A percentile compares a stretch with the other conserved stretches of the same genome.
Conservation (phyloP, 2,888 invertebrate genomes). For the Pardosa pseudoannulata region DNA sequence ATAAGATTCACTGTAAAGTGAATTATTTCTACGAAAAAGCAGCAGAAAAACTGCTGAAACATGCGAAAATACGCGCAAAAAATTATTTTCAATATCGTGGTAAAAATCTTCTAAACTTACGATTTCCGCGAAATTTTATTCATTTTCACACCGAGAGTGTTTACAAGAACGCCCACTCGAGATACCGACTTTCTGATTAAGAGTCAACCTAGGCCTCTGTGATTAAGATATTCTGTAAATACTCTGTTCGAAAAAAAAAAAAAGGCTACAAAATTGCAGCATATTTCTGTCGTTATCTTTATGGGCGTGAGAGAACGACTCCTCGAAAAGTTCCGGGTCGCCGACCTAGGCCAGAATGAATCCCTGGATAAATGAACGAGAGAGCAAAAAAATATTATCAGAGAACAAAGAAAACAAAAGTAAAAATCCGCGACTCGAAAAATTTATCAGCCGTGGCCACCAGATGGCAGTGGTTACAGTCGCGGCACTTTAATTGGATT, state of each 20-base stretch:
- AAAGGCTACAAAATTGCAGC: conserved; percentile 19
- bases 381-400: conserved; percentile 4
- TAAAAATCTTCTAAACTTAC: too few relatives aligned
- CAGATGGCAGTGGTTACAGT: conserved; percentile 55
- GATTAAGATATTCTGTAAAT: conserved; percentile 33
- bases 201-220: neutral
- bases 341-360: conserved; percentile 45
- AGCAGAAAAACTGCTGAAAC: too few relatives aligned
- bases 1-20: too few relatives aligned
- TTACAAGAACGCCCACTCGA: conserved; percentile 12
- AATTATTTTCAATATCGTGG: too few relatives aligned
- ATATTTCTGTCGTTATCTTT: conserved; percentile 43
- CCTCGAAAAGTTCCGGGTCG: conserved; percentile 50
- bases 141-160: too few relatives aligned
- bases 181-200: conserved; percentile 8
- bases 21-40: too few relatives aligned
- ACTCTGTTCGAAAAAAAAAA: conserved; percentile 1
- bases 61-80: too few relatives aligned
- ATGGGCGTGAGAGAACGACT: conserved; percentile 35
- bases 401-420: conserved; percentile 14
- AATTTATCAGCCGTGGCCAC: conserved; percentile 56
- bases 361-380: conserved; percentile 11
- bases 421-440: conserved; percentile 15
- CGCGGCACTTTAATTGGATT: conserved; percentile 29
- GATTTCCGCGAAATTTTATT: too few relatives aligned